Evolutionary conservation across 1,140 invertebrate genomes (phyloP).

Genomic region (Mycetomoellerius zeteki): DNA sequence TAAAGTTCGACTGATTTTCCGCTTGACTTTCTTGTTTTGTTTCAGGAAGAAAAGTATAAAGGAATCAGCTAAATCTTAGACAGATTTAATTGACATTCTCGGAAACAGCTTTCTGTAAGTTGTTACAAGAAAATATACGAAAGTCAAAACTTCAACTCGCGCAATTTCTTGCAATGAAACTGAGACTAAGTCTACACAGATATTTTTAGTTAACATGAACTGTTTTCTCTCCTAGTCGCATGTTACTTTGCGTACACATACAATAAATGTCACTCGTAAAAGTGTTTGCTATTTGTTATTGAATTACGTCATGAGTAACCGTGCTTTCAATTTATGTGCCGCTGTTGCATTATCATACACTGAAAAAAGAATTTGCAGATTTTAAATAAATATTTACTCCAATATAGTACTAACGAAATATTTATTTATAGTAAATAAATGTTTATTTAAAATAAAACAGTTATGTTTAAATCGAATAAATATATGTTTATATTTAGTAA

Average conservation of each 20-base stretch:
- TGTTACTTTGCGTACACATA: no score
- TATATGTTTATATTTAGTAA: no score
- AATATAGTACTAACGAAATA: no score
- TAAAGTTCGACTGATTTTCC: not conserved
- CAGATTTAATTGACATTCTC: slow-evolving; percentile 20
- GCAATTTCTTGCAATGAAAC: not conserved
- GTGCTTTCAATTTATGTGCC: not conserved
- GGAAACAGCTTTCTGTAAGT: not conserved
- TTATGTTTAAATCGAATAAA: no score
- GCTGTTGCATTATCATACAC: no score
- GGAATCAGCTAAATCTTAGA: slow-evolving; percentile 5
- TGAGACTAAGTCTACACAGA: not conserved
- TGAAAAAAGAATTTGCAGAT: no score
- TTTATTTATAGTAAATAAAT: no score
- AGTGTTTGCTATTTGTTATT: slow-evolving; percentile 25
- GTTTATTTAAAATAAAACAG: no score
- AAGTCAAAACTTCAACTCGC: not conserved
- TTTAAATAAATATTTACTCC: no score
- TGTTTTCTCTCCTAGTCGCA: not conserved
- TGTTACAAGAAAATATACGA: slow-evolving; percentile 4
- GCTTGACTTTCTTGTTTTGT: not conserved
- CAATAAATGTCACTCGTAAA: slow-evolving; percentile 8
- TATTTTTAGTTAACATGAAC: not conserved
- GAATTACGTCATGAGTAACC: not conserved
- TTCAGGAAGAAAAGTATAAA: not conserved